Conservation (phyloP, 2,113 vertebrate genomes). For the Elgaria multicarinata region DNA sequence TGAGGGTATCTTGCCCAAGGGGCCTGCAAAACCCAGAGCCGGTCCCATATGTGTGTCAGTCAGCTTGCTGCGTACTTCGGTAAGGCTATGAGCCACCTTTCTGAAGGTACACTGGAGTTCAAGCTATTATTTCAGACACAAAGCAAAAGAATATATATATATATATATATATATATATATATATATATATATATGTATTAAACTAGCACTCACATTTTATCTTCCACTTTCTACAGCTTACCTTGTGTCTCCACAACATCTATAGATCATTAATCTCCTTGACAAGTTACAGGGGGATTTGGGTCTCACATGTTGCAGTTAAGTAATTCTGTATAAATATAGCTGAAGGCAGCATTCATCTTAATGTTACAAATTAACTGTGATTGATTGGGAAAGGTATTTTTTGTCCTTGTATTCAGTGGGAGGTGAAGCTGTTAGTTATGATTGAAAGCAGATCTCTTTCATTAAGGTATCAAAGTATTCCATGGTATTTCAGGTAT, state of each 20-base stretch:
- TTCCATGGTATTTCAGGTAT: neutral
- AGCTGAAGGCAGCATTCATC: neutral
- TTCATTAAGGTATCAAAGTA: neutral
- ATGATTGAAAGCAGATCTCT: neutral
- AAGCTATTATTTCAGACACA: neutral
- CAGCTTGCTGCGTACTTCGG: no score
- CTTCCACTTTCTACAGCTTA: neutral
- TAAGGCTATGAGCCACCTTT: neutral
- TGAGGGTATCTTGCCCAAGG: no score
- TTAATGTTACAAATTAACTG: neutral
- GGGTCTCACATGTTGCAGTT: neutral
- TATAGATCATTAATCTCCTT: neutral
- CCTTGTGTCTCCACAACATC: constrained; percentile 15
- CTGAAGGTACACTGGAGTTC: neutral
- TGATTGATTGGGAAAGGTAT: neutral
- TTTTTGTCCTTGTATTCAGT: neutral
- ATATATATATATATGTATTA: no score
- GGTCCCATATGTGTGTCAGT: no score
- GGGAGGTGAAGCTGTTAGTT: neutral
- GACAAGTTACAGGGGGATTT: neutral
- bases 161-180: no score
- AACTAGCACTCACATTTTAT: neutral
- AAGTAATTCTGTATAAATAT: neutral
- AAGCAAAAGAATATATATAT: neutral
- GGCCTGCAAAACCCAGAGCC: neutral